phyloP scores from a whole-genome alignment of 2,113 vertebrate genomes.

The Orthonyx spaldingii region DNA sequence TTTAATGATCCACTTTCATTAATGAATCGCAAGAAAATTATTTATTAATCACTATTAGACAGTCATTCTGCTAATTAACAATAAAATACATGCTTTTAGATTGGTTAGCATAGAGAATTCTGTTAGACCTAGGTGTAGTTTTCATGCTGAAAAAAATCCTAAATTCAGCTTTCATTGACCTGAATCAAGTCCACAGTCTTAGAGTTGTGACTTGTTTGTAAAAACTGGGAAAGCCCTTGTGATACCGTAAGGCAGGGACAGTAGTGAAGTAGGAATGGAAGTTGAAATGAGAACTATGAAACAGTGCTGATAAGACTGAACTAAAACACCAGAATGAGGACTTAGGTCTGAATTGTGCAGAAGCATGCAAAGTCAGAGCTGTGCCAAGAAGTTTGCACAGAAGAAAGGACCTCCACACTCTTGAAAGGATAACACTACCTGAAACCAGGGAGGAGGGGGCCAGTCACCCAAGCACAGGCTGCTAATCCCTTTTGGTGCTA shows the following conservation, averaged over 20 bases:
- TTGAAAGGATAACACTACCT: background rate
- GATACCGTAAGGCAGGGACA: background rate
- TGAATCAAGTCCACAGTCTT: background rate
- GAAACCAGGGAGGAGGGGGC: background rate
- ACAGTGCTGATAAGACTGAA: background rate
- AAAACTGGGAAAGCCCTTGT: background rate
- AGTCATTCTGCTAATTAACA: background rate
- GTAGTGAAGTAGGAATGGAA: background rate
- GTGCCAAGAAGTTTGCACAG: background rate
- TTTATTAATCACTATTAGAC: background rate
- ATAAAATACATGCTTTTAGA: background rate
- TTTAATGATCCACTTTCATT: background rate
- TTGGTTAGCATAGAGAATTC: background rate
- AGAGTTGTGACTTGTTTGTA: background rate
- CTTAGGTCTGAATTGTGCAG: background rate
- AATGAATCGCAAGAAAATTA: background rate
- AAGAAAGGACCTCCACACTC: background rate
- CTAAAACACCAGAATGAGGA: background rate
- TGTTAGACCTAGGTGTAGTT: background rate
- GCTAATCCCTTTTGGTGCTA: background rate
- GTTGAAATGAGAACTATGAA: background rate
- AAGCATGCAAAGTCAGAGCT: background rate
- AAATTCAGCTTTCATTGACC: background rate
- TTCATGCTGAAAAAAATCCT: background rate
- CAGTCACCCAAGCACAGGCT: rapidly evolving